phyloP scores from a whole-genome alignment of 2,113 vertebrate genomes.

The Grammomys dolichurus region DNA sequence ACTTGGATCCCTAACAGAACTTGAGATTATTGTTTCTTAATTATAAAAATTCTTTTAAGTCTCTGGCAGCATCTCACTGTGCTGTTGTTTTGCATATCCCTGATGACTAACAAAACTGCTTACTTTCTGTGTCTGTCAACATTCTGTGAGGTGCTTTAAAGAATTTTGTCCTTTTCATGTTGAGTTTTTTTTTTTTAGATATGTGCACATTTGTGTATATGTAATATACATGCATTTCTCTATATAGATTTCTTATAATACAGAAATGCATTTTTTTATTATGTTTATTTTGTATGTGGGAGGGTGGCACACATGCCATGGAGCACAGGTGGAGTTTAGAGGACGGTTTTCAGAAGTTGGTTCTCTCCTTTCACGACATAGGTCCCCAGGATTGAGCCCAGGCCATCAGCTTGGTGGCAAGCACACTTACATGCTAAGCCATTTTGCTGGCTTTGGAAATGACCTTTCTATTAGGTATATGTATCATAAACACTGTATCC shows the following conservation, averaged over 20 bases:
- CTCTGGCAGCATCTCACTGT: background rate
- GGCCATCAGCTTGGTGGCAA: too few species aligned
- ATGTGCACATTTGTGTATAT: background rate
- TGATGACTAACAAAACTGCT: background rate
- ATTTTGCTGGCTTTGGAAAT: background rate
- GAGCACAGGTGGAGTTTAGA: background rate
- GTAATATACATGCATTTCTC: too few species aligned
- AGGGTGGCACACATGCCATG: background rate
- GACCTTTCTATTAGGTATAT: background rate
- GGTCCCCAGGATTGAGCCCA: background rate
- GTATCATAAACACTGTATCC: background rate
- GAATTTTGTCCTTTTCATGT: background rate
- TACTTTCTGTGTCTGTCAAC: background rate
- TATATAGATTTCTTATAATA: background rate
- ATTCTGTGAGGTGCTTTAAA: background rate
- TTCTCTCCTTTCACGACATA: background rate
- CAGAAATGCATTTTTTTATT: background rate
- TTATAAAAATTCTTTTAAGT: background rate
- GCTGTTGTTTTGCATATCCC: constrained; percentile 24
- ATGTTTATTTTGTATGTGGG: background rate
- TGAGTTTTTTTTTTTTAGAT: background rate
- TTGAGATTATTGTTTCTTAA: constrained; percentile 20
- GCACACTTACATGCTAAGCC: background rate
- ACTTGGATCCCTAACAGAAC: background rate
- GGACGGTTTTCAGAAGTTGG: background rate